Conservation (phyloP, 2,113 vertebrate genomes). For the Tor tambroides region DNA sequence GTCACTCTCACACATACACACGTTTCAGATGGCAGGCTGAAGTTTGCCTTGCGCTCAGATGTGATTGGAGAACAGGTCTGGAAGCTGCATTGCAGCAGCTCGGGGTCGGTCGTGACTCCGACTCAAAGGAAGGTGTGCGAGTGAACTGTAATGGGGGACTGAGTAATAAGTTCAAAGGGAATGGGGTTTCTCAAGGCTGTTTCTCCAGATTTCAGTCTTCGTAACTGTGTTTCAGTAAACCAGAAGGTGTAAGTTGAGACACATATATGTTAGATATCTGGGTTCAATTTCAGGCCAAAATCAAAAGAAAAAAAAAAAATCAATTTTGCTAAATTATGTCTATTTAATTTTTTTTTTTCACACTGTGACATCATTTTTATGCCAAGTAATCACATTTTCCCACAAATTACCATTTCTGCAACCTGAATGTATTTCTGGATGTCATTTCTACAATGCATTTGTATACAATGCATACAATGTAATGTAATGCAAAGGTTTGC, state of each 20-base stretch:
- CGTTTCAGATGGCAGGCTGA: not conserved
- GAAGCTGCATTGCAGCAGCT: slow-evolving; percentile 66
- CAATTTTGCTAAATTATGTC: too few relatives aligned
- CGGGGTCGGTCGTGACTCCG: slow-evolving; percentile 57
- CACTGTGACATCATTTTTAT: not conserved
- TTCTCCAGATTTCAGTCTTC: too few relatives aligned
- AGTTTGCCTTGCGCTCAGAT: slow-evolving; percentile 13
- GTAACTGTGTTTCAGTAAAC: not conserved
- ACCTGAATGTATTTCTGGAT: too few relatives aligned
- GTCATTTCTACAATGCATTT: too few relatives aligned
- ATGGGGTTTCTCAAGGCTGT: not conserved
- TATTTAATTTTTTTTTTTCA: not conserved
- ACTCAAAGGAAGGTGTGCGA: slow-evolving; percentile 10
- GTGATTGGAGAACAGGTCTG: slow-evolving; percentile 36
- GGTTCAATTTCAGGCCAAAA: too few relatives aligned
- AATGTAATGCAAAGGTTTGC: too few relatives aligned
- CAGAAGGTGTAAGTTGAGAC: not conserved
- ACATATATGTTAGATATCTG: too few relatives aligned
- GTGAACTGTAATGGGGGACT: not conserved
- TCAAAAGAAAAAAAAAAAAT: too few relatives aligned
- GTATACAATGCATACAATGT: too few relatives aligned
- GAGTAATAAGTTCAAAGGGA: not conserved
- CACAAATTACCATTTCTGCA: too few relatives aligned
- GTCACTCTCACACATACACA: slow-evolving; percentile 18
- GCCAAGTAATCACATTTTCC: not conserved